Conservation (phyloP, 2,888 invertebrate genomes). For the Polydrusus tereticollis region DNA sequence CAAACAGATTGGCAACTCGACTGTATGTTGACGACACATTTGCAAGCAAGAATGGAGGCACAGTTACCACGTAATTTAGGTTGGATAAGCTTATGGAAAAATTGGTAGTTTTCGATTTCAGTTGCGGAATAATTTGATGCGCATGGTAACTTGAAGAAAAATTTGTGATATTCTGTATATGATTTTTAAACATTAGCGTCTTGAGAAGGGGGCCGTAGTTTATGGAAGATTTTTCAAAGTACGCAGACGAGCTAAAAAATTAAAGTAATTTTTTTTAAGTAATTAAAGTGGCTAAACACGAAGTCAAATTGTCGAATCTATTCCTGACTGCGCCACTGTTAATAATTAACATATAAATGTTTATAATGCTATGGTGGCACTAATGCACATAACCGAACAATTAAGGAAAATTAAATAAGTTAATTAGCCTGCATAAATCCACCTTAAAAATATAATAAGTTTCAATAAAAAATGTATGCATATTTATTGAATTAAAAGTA, state of each 20-base stretch:
- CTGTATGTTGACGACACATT: constrained; percentile 42
- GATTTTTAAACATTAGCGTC: constrained; percentile 53
- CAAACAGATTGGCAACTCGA: constrained; percentile 35
- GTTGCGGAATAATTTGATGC: constrained; percentile 30
- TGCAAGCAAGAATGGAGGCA: constrained; percentile 50
- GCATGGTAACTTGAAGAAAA: neutral
- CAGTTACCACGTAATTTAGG: constrained; percentile 51
- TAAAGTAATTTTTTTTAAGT: neutral
- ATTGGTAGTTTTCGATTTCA: constrained; percentile 23
- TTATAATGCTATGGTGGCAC: no score
- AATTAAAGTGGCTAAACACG: neutral
- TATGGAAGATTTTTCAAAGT: constrained; percentile 34
- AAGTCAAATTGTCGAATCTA: no score
- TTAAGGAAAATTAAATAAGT: no score
- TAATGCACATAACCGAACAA: no score
- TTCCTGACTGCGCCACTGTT: no score
- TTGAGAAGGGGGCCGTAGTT: constrained; percentile 54
- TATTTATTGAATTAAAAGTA: no score
- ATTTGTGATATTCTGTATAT: constrained; percentile 45
- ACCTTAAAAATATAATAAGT: no score
- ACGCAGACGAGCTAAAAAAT: constrained; percentile 23
- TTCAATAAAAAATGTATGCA: no score
- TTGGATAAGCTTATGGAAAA: constrained; percentile 38
- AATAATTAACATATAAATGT: no score
- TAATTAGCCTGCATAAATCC: no score